A percentile compares a stretch with the other conserved stretches of the same genome.
Conservation (phyloP, 2,797 vertebrate genomes). For the Sebastes hopkinsi region DNA sequence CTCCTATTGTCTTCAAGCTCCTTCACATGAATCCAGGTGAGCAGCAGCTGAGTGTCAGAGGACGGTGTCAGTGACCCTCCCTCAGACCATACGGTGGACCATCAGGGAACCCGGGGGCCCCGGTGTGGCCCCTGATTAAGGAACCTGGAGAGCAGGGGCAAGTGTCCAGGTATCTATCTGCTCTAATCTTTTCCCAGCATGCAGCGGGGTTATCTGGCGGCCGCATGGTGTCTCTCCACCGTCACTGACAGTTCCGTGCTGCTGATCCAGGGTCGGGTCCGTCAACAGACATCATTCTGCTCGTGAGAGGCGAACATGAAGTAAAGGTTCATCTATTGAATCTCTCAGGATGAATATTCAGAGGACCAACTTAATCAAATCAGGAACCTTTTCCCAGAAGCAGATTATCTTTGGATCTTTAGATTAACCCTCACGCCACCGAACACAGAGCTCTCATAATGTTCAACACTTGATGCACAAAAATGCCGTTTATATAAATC, state of each 20-base stretch:
- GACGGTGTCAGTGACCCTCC: too few species aligned
- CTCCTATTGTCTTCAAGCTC: too few species aligned
- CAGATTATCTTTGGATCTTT: not conserved
- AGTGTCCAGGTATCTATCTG: not conserved
- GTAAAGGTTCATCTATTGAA: not conserved
- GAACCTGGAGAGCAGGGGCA: not conserved
- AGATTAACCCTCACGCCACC: not conserved
- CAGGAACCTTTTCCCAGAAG: not conserved
- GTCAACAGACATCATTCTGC: not conserved
- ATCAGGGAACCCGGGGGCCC: not conserved
- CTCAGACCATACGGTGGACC: not conserved
- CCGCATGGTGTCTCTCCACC: too few species aligned
- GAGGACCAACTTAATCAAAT: not conserved
- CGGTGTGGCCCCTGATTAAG: not conserved
- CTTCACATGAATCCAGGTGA: too few species aligned
- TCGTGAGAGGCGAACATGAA: not conserved
- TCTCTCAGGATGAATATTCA: not conserved
- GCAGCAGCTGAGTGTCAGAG: too few species aligned
- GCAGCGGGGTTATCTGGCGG: not conserved
- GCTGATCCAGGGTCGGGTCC: not conserved
- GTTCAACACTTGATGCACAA: not conserved
- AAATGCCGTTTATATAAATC: not conserved
- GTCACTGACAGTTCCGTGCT: not conserved
- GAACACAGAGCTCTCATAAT: not conserved
- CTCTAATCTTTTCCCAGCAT: constrained; percentile 6